A percentile compares a stretch with the other conserved stretches of the same genome.
These are phyloP conservation scores for Caradrina clavipalpis DNA, from an alignment of 2,888 invertebrate species.

Conservation along the genomic window DNA sequence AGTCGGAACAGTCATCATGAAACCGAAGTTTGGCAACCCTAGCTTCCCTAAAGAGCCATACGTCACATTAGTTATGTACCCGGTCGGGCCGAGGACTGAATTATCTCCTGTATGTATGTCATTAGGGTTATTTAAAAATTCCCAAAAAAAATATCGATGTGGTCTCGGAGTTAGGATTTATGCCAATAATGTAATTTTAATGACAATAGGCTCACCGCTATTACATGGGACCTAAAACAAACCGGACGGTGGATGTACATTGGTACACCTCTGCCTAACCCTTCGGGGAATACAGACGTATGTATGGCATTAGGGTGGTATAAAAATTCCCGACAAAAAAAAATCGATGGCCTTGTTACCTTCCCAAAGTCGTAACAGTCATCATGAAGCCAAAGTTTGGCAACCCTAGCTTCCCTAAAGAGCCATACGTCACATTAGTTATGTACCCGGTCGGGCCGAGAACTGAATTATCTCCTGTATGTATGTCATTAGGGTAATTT, in stretches of 20 bases:
- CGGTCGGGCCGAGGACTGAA: slow-evolving; percentile 68
- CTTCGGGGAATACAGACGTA: no score
- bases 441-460: slow-evolving; percentile 69
- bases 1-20: slow-evolving; percentile 32
- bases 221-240: no score
- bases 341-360: background rate
- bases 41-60: slow-evolving; percentile 69
- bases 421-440: slow-evolving; percentile 79
- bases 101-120: no score
- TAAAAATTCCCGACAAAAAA: background rate
- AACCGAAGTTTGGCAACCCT: slow-evolving; percentile 69
- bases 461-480: slow-evolving; percentile 75
- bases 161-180: no score
- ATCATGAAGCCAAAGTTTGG: slow-evolving; percentile 51
- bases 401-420: slow-evolving; percentile 72
- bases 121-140: background rate
- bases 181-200: no score
- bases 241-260: no score
- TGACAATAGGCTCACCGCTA: no score
- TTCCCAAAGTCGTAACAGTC: slow-evolving; percentile 24
- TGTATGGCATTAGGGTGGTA: no score
- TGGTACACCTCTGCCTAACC: no score
- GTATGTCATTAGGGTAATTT: slow-evolving; percentile 4
- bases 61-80: slow-evolving; percentile 80
- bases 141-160: no score